Percentiles rank a stretch among this genome's conserved stretches.
phyloP scores from a whole-genome alignment of 2,888 invertebrate species.

The Watsonalla binaria region DNA sequence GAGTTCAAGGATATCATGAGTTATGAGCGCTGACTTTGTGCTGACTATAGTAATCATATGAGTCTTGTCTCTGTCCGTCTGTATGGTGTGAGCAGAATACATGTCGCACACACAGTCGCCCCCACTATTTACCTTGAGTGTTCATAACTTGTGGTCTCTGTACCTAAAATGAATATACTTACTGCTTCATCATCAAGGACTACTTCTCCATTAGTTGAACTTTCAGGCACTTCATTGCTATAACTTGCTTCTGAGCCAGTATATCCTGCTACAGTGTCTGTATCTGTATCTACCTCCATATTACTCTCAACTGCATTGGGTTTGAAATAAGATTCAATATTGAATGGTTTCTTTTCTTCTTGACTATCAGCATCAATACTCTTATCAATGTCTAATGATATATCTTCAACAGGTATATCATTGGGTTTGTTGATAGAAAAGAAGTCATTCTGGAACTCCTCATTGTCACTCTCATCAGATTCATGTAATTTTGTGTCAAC shows the following conservation, averaged over 20 bases:
- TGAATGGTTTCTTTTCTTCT: slow-evolving; percentile 29
- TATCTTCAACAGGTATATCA: slow-evolving; percentile 56
- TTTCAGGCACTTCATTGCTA: neutral
- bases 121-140: neutral
- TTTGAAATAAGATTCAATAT: slow-evolving; percentile 62
- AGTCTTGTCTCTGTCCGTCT: too few species aligned
- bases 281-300: slow-evolving; percentile 23
- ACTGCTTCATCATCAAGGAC: slow-evolving; percentile 68
- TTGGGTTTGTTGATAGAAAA: slow-evolving; percentile 73
- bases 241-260: slow-evolving; percentile 19
- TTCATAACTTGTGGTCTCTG: neutral
- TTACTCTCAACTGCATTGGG: slow-evolving; percentile 29
- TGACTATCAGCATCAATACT: slow-evolving; percentile 7
- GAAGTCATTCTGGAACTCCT: slow-evolving; percentile 74
- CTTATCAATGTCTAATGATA: slow-evolving; percentile 47
- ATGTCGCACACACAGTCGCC: too few species aligned
- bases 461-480: slow-evolving; percentile 71
- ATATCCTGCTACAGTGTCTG: slow-evolving; percentile 14
- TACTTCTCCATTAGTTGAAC: slow-evolving; percentile 28
- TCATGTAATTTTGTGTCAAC: slow-evolving; percentile 37
- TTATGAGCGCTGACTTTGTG: too few species aligned
- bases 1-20: too few species aligned
- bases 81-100: too few species aligned
- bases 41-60: too few species aligned
- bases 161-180: slow-evolving; percentile 26